A percentile compares a stretch with the other conserved stretches of the same genome.
Conservation (phyloP, 2,888 invertebrate species). For the Cheilosia urbana region DNA sequence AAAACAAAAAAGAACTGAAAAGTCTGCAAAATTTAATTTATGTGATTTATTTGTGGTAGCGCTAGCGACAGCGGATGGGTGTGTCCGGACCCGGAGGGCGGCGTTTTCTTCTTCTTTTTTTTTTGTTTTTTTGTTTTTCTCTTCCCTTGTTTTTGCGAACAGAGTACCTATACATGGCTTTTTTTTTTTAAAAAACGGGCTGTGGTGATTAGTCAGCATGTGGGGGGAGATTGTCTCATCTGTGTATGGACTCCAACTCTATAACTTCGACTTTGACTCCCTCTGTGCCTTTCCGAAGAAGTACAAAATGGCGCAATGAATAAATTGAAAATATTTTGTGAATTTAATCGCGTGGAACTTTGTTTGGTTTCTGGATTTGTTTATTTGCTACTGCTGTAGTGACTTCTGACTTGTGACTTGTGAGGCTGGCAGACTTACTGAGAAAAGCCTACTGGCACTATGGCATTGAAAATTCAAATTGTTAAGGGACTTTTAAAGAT, state of each 20-base stretch:
- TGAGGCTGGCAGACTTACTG: not conserved
- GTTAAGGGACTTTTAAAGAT: conserved; percentile 36
- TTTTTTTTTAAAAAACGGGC: conserved; percentile 12
- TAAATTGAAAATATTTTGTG: conserved; percentile 67
- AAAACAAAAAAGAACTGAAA: conserved; percentile 60
- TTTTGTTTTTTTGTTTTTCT: not conserved
- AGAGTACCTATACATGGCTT: not conserved
- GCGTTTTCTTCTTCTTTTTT: conserved; percentile 13
- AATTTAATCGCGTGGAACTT: conserved; percentile 67
- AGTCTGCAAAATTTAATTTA: conserved; percentile 73
- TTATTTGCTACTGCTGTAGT: conserved; percentile 19
- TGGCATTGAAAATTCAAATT: conserved; percentile 14
- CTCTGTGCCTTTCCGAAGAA: conserved; percentile 24
- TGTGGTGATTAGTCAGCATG: conserved; percentile 49
- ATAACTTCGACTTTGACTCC: not conserved
- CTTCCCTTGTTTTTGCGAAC: not conserved
- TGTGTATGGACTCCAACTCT: conserved; percentile 29
- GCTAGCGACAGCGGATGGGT: conserved; percentile 32
- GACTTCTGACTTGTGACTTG: no score
- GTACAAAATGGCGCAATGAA: conserved; percentile 58
- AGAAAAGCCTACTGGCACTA: conserved; percentile 3
- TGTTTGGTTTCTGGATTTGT: conserved; percentile 51
- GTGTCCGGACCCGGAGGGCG: conserved; percentile 37
- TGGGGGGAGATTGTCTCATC: not conserved
- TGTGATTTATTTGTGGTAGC: conserved; percentile 73